Percentiles rank a stretch among this genome's conserved stretches.
These are phyloP conservation scores for Uropetala carovei DNA, from an alignment of 2,888 invertebrate genomes.

Conservation along the genomic window DNA sequence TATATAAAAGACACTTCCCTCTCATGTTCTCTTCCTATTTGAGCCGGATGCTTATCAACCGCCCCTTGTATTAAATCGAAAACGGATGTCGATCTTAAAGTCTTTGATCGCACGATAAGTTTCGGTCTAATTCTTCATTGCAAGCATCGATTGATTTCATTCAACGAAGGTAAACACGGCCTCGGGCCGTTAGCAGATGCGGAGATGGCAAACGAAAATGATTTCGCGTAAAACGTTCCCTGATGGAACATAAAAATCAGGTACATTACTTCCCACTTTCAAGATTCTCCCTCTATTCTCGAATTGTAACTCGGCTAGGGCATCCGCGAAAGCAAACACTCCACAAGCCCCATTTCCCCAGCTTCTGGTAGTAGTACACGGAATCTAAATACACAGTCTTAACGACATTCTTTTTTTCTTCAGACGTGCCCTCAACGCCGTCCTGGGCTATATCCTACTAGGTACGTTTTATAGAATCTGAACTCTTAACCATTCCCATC, in stretches of 20 bases:
- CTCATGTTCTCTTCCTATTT: no score
- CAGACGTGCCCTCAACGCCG: background rate
- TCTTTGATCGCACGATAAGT: no score
- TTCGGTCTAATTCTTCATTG: no score
- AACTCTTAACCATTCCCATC: background rate
- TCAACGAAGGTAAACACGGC: no score
- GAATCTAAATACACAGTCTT: background rate
- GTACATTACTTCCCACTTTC: no score
- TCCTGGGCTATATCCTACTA: background rate
- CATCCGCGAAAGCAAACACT: background rate
- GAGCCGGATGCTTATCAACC: no score
- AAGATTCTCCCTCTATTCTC: background rate
- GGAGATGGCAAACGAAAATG: background rate
- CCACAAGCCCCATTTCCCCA: background rate
- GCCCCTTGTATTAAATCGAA: no score
- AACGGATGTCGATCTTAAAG: no score
- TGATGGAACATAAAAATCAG: background rate
- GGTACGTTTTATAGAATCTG: background rate
- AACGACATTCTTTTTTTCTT: background rate
- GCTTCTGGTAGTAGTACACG: background rate
- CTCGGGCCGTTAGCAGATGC: background rate
- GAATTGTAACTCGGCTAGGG: background rate
- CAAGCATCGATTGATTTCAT: no score
- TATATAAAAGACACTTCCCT: no score
- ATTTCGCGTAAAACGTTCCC: background rate